Percentiles rank a stretch among this genome's conserved stretches.
These are phyloP conservation scores for Acanthopagrus latus DNA, from an alignment of 2,797 vertebrate genomes.

Conservation along the genomic window DNA sequence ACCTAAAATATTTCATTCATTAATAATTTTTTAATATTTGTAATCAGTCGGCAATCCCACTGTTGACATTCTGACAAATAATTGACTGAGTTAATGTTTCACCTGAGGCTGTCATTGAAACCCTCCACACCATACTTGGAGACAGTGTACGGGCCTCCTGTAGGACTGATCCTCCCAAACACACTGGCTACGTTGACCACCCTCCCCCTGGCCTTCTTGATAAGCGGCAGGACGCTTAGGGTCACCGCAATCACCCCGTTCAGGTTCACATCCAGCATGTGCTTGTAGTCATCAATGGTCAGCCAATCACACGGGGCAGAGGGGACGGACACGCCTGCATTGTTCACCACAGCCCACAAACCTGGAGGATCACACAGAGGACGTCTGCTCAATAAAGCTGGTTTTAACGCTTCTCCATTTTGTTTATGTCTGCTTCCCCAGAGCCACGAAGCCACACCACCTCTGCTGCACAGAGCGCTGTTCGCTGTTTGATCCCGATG, in stretches of 20 bases:
- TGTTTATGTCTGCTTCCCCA: too few relatives aligned
- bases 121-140: conserved; percentile 85
- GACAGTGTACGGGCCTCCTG: conserved; percentile 79
- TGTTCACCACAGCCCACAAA: conserved; percentile 87
- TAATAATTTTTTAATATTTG: too few relatives aligned
- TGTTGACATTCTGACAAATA: neutral
- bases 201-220: conserved; percentile 85
- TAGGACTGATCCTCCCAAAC: conserved; percentile 79
- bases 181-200: conserved; percentile 87
- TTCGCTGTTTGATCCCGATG: too few relatives aligned
- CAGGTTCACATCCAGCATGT: conserved; percentile 85
- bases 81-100: conserved; percentile 20
- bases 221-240: conserved; percentile 82
- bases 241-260: conserved; percentile 83
- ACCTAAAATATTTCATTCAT: conserved; percentile 44
- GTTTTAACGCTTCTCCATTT: too few relatives aligned
- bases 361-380: conserved; percentile 61
- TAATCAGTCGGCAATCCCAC: neutral
- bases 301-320: conserved; percentile 80
- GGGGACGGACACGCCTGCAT: conserved; percentile 81
- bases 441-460: too few relatives aligned
- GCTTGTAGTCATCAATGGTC: conserved; percentile 80
- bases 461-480: too few relatives aligned
- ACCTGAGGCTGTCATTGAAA: conserved; percentile 87
- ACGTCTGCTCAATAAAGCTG: neutral